Evolutionary conservation across 2,797 vertebrate species (phyloP), one percentile per base, ranked within the genome.

Genomic region (Syngnathus acus): DNA sequence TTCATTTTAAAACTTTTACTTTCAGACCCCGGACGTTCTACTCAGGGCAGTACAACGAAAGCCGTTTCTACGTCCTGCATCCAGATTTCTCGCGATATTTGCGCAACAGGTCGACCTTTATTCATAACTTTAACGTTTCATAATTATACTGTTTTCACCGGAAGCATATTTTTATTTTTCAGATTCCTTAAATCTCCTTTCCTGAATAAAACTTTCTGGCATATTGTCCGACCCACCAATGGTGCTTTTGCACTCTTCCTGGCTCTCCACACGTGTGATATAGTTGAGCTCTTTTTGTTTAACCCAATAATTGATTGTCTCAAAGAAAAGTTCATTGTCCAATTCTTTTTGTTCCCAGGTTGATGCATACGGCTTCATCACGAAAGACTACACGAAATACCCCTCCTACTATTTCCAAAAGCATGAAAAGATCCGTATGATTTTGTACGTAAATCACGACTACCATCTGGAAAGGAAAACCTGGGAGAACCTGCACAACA

Each of bases 341-440:
- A 51, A 9, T 21, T 51, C 50, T 51, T 4, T 51, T n/a, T 51
- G 8, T 51, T 19, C 6, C 26, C 68, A 98, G 95, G 95, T 97
- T 68, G 87, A 84, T 1, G 92, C 89, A 9, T 98, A 96, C 16
- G 94, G 95, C 73, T 97, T 93, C 80, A 94, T 96, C 73, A 97
- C 93, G 0, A 82, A 90, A 21, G 90, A 93, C 58, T 84, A 92
- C 0, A 8, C 74, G 6, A 91, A 89, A 38, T 98, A 93, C 77
- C 85, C 90, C 0, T 90, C 92, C 76, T 94, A 94, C 79, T 97
- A 97, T 69, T 89, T 82, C 1, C 90, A 97, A n/a, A 89, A 47
- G 50, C 1, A 17, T 0, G 0, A 9, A 0, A 78, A 86, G 85
- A 90, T 83, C 0, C 13, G 0, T 0, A 72, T 94, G 0, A 0